A percentile compares a stretch with the other conserved stretches of the same genome.
Evolutionary conservation across 2,888 invertebrate genomes (phyloP).

Genomic region (Mythimna impura): DNA sequence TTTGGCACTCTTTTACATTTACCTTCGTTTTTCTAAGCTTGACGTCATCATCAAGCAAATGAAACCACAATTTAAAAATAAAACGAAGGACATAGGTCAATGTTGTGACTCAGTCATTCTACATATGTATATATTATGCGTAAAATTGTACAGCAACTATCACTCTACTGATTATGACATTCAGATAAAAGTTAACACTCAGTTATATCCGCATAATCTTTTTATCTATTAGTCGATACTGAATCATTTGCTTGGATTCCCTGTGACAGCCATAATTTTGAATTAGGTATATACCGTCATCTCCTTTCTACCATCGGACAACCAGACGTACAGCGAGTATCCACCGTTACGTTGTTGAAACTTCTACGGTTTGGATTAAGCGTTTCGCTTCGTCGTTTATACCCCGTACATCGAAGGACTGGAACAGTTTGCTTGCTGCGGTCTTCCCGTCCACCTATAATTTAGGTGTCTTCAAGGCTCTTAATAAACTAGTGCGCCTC

Average conservation of each 20-base stretch:
- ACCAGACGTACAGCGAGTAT: too few relatives aligned
- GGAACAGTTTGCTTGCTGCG: too few relatives aligned
- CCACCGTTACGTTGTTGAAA: too few relatives aligned
- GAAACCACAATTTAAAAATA: conserved; percentile 2
- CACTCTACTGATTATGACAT: background rate
- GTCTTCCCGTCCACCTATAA: too few relatives aligned
- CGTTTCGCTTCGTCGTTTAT: too few relatives aligned
- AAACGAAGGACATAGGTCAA: background rate
- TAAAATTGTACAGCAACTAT: conserved; percentile 17
- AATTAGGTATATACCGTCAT: too few relatives aligned
- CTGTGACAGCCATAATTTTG: background rate
- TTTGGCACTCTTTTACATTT: too few relatives aligned
- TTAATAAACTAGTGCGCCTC: too few relatives aligned
- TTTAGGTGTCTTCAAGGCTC: too few relatives aligned
- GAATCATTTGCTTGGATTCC: conserved; percentile 12
- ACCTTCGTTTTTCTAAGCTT: background rate
- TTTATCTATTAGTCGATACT: conserved; percentile 4
- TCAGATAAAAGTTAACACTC: conserved; percentile 20
- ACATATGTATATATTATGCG: background rate
- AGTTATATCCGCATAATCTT: conserved; percentile 24
- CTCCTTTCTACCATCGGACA: too few relatives aligned
- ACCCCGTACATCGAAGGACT: too few relatives aligned
- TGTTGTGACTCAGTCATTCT: background rate
- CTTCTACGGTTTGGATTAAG: too few relatives aligned
- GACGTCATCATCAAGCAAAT: background rate